Percentiles rank a stretch among this genome's conserved stretches.
These are phyloP conservation scores for Drepanosiphum platanoidis DNA, from an alignment of 2,888 invertebrate genomes.

Conservation along the genomic window DNA sequence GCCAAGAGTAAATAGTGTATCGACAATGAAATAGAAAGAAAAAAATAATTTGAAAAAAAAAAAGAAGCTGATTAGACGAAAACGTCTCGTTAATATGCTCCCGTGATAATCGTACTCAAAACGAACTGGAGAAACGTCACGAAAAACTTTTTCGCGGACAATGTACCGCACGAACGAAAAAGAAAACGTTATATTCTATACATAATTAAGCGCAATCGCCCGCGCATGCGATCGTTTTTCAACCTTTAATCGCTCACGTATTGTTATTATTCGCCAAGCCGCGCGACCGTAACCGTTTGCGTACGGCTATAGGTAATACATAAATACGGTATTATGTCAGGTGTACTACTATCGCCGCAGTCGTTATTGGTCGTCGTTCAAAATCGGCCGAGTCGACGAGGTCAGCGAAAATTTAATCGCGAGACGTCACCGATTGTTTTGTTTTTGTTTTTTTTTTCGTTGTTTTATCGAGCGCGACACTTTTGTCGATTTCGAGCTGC, in stretches of 20 bases:
- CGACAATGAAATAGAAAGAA: not conserved
- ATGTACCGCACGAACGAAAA: not conserved
- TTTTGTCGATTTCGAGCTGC: too few species aligned
- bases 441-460: too few species aligned
- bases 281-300: too few species aligned
- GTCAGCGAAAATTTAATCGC: too few species aligned
- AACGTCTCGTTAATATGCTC: not conserved
- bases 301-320: too few species aligned
- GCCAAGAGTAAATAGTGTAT: not conserved
- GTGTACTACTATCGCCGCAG: not conserved
- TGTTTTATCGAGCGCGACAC: too few species aligned
- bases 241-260: not conserved
- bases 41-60: not conserved
- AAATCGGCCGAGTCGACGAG: too few species aligned
- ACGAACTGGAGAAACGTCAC: not conserved
- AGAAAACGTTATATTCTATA: too few species aligned
- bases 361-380: not conserved
- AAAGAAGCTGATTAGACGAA: not conserved
- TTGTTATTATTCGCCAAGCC: not conserved
- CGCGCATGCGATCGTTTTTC: not conserved
- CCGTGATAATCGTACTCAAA: not conserved
- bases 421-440: too few species aligned
- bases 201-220: not conserved
- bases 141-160: too few species aligned
- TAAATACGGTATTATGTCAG: not conserved